Evolutionary conservation across 2,888 invertebrate genomes (phyloP), one percentile per base, ranked within the genome.

Genomic region (Lacanobia wlatinum): DNA sequence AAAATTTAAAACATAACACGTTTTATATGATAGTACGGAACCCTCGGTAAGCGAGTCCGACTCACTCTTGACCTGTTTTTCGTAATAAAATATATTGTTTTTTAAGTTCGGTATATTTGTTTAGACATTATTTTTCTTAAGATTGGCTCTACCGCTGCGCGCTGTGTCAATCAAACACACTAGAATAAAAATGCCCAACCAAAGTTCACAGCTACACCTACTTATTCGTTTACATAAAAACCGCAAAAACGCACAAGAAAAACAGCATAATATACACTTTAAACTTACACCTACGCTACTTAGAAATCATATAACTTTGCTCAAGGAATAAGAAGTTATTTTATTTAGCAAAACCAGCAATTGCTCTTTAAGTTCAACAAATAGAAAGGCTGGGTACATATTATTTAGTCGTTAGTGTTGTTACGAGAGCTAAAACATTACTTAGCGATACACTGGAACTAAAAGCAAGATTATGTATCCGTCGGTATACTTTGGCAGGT

Each of bases 351-450:
- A 76, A 68, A 80, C 82, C 78, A 70, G 81, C 74, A 72, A 84
- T 81, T 78, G 76, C 82, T 78, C 63, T 83, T 73, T 65, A 63
- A 48, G 58, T 53, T 68, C 50, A 50, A 70, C 76, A 77, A 82
- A 84, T 77, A 78, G 80, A 85, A 83, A 80, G 76, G 66, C 52
- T 43, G 12, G 18, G 58, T 68, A 60, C 60, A 67, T 79, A 79
- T 86, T 73, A 77, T 79, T 79, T 75, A 74, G 72, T 76, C 71
- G 71, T 84, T 80, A 77, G 66, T 46, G 64, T 23, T 66, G 60
- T 84, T 85, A 73, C 74, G 72, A 74, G 75, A 85, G 83, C 83
- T 90, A 88, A 90, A 88, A 91, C 89, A 78, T 88, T 71, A 82
- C 73, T 76, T 83, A 77, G 83, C 80, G 80, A 86, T 83, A 86